Conservation (phyloP, 2,797 vertebrate genomes). For the Sternarchorhynchus goeldii region DNA sequence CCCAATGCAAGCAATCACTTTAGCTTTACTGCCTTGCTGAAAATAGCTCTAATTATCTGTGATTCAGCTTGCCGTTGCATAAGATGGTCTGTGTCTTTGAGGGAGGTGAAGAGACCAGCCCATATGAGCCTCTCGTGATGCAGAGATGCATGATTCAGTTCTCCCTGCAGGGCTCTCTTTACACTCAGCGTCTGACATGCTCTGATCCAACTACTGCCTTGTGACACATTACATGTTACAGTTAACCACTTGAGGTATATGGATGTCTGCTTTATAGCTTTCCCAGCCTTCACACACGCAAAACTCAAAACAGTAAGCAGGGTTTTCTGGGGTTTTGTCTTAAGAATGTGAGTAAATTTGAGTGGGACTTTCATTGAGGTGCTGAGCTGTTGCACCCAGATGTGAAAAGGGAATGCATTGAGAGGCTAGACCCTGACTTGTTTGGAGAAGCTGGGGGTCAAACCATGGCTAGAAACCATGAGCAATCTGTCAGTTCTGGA, state of each 20-base stretch:
- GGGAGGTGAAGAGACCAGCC: slow-evolving; percentile 34
- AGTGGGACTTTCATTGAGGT: slow-evolving; percentile 15
- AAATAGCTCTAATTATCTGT: slow-evolving; percentile 44
- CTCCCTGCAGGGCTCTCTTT: slow-evolving; percentile 5
- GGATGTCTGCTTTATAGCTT: background rate
- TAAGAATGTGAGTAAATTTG: background rate
- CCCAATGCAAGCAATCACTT: slow-evolving; percentile 18
- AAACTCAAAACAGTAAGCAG: slow-evolving; percentile 15
- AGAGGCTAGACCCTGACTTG: slow-evolving; percentile 36
- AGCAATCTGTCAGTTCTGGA: slow-evolving; percentile 39
- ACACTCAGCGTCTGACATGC: background rate
- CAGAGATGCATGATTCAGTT: slow-evolving; percentile 42
- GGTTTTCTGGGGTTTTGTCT: slow-evolving; percentile 7
- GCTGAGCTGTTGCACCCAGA: background rate
- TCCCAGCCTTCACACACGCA: background rate
- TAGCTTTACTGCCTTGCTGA: slow-evolving; percentile 28
- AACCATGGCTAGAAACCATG: slow-evolving; percentile 41
- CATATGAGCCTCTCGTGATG: slow-evolving; percentile 11
- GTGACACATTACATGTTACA: slow-evolving; percentile 1
- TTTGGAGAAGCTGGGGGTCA: slow-evolving; percentile 28
- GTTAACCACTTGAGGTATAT: slow-evolving; percentile 2
- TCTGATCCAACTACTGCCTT: slow-evolving; percentile 19
- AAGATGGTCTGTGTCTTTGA: slow-evolving; percentile 41
- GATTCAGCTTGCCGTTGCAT: slow-evolving; percentile 45
- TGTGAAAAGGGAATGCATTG: slow-evolving; percentile 26